Base-by-base conservation (phyloP, 1,140 invertebrate species). In the Chionoecetes opilio region DNA sequence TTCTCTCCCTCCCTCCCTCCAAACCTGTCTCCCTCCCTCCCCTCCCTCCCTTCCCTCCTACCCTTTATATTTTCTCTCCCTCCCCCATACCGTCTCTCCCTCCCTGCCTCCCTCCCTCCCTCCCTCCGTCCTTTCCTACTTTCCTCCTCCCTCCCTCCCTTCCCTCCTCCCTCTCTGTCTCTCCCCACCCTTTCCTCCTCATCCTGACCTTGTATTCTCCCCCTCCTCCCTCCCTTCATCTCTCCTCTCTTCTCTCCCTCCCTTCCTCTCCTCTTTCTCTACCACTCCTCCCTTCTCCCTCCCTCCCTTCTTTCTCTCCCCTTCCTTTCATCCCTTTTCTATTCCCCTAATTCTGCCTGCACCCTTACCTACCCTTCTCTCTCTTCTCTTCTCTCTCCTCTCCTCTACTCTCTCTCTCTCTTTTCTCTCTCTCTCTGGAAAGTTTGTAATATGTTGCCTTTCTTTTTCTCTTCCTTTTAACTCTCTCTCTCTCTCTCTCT, bases 1-100 rank as follows among this genome's bases (percentile, higher is more conserved):
- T 26, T 91, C 38, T 63, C n/a, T 91, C 32, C 75, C 63, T 75
- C 14, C n/a, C 35, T 90, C 37, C 29, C 88, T 46, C 35, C 53
- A 17, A 32, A 37, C 6, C 5, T 91, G 8, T 29, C 0, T 75
- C 89, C 6, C 41, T 91, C 41, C 53, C 35, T 91, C 26, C 37
- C 9, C 8, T 75, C 9, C 21, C 26, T 75, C 21, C 21, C 2
- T 75, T 75, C 53, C 21, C 21, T 75, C 53, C 21, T 21, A 14
- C 9, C 26, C 53, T 26, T 75, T 75, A 3, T 75, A n/a, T n/a
- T 75, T 75, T n/a, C 26, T n/a, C n/a, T 21, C 63, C 26, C 1
- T n/a, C n/a, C 26, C 8, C 63, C 63, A n/a, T 26, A n/a, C 21
- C n/a, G 21, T n/a, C 2, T n/a, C 26, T 21, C 21, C n/a, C 63